phyloP scores from a whole-genome alignment of 2,797 vertebrate species.

The Champsocephalus esox region DNA sequence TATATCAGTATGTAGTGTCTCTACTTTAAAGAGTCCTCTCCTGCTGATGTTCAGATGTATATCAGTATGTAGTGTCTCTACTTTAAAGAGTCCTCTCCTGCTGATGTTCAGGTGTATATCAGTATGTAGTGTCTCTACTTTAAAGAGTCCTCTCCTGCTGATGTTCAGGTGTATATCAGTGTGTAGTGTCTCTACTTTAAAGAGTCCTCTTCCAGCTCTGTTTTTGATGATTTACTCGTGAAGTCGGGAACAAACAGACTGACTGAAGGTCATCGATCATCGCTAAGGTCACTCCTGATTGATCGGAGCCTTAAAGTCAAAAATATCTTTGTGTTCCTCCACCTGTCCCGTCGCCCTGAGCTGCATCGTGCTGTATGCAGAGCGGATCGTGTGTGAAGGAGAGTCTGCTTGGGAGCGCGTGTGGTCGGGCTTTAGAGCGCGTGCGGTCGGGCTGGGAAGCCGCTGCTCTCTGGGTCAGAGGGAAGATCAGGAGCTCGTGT shows the following conservation, averaged over 20 bases:
- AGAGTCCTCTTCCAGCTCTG: not conserved
- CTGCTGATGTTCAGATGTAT: too few relatives aligned
- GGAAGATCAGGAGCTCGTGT: not conserved
- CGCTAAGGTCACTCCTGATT: slow-evolving; percentile 21
- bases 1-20: too few relatives aligned
- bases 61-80: too few relatives aligned
- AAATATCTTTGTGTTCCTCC: not conserved
- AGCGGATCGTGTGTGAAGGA: not conserved
- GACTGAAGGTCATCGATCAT: slow-evolving; percentile 23
- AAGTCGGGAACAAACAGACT: slow-evolving; percentile 26
- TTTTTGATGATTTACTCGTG: slow-evolving; percentile 36
- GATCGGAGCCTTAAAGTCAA: slow-evolving; percentile 17
- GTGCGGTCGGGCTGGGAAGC: not conserved
- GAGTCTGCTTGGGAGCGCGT: slow-evolving; percentile 22
- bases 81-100: too few relatives aligned
- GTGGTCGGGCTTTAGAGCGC: not conserved
- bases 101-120: too few relatives aligned
- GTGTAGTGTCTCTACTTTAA: too few relatives aligned
- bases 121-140: too few relatives aligned
- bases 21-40: too few relatives aligned
- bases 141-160: too few relatives aligned
- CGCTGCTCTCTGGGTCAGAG: too few relatives aligned
- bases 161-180: too few relatives aligned
- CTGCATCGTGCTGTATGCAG: not conserved
- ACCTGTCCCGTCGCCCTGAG: not conserved